Percentiles rank a stretch among this genome's conserved stretches.
phyloP scores from a whole-genome alignment of 1,140 invertebrate species.

The Conus betulinus region DNA sequence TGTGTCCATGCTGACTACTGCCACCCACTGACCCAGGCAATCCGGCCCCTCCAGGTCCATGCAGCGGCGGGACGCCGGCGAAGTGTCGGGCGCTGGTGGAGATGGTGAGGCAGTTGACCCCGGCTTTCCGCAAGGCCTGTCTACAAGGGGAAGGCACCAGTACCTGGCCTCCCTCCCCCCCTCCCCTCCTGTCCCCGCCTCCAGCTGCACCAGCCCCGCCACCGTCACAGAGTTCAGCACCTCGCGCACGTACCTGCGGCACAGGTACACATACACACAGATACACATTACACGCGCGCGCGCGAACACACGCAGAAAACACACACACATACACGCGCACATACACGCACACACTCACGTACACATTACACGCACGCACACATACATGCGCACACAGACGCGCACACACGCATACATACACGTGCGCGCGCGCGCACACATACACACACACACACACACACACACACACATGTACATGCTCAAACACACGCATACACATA shows the following conservation, averaged over 20 bases:
- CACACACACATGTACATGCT: not conserved
- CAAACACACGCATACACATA: not conserved
- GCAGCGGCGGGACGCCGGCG: not conserved
- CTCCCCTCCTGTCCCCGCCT: not conserved
- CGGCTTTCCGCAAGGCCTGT: not conserved
- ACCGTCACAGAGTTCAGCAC: not conserved
- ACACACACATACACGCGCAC: no score
- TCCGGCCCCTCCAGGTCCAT: not conserved
- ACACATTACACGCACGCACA: not conserved
- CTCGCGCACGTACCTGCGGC: constrained; percentile 12
- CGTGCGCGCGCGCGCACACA: not conserved
- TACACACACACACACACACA: not conserved
- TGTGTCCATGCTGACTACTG: not conserved
- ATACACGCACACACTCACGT: no score
- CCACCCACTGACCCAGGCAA: not conserved
- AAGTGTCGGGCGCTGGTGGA: not conserved
- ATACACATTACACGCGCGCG: no score
- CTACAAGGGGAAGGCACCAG: not conserved
- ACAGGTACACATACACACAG: no score
- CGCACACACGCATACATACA: not conserved
- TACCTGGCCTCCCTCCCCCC: not conserved
- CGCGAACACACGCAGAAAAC: no score
- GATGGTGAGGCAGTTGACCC: not conserved
- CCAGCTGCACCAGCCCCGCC: constrained; percentile 21
- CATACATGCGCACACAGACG: not conserved